These are phyloP conservation scores for Parazoanthus atlanticus DNA, from an alignment of 92 coral and sea anemone genomes.

Conservation along the genomic window DNA sequence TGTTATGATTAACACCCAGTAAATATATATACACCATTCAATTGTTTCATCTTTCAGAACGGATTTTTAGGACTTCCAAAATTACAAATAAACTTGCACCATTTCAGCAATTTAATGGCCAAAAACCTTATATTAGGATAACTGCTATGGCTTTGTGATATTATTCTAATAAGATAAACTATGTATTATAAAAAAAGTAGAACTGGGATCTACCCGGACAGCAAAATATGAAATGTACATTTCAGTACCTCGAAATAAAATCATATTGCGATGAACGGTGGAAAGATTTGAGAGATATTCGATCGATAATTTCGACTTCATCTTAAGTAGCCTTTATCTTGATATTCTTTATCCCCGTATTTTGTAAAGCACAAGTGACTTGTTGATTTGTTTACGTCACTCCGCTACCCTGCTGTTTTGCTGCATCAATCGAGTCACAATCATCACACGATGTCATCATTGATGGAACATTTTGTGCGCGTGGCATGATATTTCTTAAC, in stretches of 20 bases:
- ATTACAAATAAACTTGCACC: too few species aligned
- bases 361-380: not conserved
- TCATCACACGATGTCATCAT: not conserved
- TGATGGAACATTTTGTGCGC: constrained; percentile 36
- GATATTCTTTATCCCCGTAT: not conserved
- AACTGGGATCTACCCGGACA: too few species aligned
- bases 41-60: too few species aligned
- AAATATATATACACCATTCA: too few species aligned
- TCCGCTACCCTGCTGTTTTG: not conserved
- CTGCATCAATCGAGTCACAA: constrained; percentile 10
- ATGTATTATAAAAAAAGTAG: too few species aligned
- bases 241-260: not conserved
- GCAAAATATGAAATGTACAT: too few species aligned
- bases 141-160: too few species aligned
- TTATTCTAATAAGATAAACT: too few species aligned
- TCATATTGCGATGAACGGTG: not conserved
- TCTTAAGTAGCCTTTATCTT: not conserved
- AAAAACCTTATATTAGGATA: too few species aligned
- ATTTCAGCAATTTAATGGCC: too few species aligned
- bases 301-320: not conserved
- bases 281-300: not conserved
- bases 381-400: constrained; percentile 13
- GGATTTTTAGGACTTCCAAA: too few species aligned
- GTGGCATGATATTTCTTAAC: not conserved
- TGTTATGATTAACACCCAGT: too few species aligned